A percentile compares a stretch with the other conserved stretches of the same genome.
phyloP scores from a whole-genome alignment of 2,888 invertebrate species.

The Notocelia uddmanniana region DNA sequence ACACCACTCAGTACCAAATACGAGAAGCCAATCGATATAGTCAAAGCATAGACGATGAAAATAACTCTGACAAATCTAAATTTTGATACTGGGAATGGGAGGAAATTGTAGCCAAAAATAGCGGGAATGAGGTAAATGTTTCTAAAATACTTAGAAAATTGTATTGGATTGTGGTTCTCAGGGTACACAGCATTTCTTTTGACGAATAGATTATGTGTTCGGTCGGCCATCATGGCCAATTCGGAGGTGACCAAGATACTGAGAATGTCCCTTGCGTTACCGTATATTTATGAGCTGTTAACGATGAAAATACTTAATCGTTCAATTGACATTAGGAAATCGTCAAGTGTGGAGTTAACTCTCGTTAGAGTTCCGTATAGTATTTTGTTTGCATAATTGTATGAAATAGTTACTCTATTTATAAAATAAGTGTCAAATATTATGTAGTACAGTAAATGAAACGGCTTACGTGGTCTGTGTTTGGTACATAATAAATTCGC shows the following conservation, averaged over 20 bases:
- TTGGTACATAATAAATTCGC: too few species aligned
- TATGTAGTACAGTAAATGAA: too few species aligned
- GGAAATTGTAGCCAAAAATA: slow-evolving; percentile 33
- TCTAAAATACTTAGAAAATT: slow-evolving; percentile 25
- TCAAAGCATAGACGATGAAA: slow-evolving; percentile 17
- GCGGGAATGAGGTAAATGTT: slow-evolving; percentile 16
- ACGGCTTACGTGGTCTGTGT: too few species aligned
- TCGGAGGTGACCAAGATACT: slow-evolving; percentile 7
- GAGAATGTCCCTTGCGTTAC: background rate
- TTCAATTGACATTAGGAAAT: slow-evolving; percentile 16
- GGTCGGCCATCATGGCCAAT: slow-evolving; percentile 11
- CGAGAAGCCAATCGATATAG: slow-evolving; percentile 26
- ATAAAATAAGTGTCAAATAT: too few species aligned
- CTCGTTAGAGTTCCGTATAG: background rate
- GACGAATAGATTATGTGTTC: background rate
- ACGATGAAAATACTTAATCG: slow-evolving; percentile 10
- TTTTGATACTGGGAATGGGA: slow-evolving; percentile 24
- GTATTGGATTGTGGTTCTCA: background rate
- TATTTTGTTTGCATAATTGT: background rate
- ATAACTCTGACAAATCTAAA: slow-evolving; percentile 24
- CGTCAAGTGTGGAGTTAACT: background rate
- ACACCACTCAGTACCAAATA: slow-evolving; percentile 24
- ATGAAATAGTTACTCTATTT: too few species aligned
- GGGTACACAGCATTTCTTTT: slow-evolving; percentile 19
- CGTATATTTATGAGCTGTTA: slow-evolving; percentile 24